phyloP scores from a whole-genome alignment of 1,140 invertebrate genomes.

The Micrasema minimum region DNA sequence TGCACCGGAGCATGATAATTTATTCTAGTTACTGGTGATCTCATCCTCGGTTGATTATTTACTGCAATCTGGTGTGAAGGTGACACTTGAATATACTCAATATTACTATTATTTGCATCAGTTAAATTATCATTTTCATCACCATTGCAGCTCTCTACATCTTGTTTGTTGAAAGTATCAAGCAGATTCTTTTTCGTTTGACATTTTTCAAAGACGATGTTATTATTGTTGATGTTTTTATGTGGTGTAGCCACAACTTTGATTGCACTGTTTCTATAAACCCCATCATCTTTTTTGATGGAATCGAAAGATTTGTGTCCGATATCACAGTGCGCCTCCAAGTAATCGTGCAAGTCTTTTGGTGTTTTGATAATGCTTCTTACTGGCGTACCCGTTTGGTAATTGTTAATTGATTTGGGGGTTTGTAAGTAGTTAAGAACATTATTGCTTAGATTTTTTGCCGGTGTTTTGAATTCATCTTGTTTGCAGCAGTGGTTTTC shows the following conservation, averaged over 20 bases:
- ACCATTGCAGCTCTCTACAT: constrained; percentile 6
- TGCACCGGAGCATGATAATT: constrained; percentile 45
- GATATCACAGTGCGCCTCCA: constrained; percentile 63
- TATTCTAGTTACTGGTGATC: constrained; percentile 63
- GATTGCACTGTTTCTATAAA: constrained; percentile 13
- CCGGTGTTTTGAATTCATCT: constrained; percentile 30
- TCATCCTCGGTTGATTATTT: constrained; percentile 64
- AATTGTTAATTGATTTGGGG: constrained; percentile 40
- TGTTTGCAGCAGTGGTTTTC: constrained; percentile 42
- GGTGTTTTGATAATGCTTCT: constrained; percentile 66
- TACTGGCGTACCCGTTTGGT: constrained; percentile 55
- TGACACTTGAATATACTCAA: constrained; percentile 64
- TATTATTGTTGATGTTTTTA: constrained; percentile 51
- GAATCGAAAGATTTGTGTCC: constrained; percentile 59
- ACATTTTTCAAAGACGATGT: constrained; percentile 46
- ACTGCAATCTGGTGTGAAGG: constrained; percentile 65
- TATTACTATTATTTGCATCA: constrained; percentile 54
- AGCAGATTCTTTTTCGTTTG: constrained; percentile 47
- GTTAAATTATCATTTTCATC: neutral
- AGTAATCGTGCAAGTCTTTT: constrained; percentile 66
- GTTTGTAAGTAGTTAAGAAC: constrained; percentile 46
- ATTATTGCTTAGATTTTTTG: constrained; percentile 39
- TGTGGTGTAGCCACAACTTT: constrained; percentile 46
- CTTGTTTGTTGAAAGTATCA: constrained; percentile 39
- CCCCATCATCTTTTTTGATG: constrained; percentile 55